Conservation (phyloP, 2,888 invertebrate species). For the Brachyptera putata region DNA sequence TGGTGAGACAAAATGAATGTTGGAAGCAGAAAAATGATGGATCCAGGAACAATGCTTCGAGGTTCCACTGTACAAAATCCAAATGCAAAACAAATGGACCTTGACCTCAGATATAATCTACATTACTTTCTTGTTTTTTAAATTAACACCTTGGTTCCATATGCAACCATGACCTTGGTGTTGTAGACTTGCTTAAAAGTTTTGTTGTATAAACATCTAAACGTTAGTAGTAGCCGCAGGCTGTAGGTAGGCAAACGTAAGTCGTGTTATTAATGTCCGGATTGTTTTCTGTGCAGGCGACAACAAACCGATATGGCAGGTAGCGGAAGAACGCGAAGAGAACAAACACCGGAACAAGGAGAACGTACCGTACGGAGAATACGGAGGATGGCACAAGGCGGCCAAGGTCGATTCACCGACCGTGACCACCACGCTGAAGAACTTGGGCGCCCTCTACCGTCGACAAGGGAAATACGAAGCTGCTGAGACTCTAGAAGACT, state of each 20-base stretch:
- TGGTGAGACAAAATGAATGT: too few relatives aligned
- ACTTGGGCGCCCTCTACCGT: conserved; percentile 95
- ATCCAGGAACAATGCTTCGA: too few relatives aligned
- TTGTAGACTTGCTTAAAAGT: too few relatives aligned
- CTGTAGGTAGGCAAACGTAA: conserved; percentile 20
- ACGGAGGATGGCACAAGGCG: conserved; percentile 95
- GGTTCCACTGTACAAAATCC: too few relatives aligned
- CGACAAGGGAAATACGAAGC: conserved; percentile 99
- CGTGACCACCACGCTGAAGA: conserved; percentile 96
- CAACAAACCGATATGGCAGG: conserved; percentile 86
- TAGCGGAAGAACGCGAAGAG: conserved; percentile 97
- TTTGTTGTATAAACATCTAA: too few relatives aligned
- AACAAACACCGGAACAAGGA: conserved; percentile 87
- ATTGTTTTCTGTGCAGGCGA: conserved; percentile 55
- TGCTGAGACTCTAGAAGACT: conserved; percentile 97
- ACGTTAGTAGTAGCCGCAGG: too few relatives aligned
- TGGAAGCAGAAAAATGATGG: too few relatives aligned
- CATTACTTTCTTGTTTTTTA: too few relatives aligned
- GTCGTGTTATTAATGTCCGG: conserved; percentile 16
- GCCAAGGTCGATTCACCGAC: conserved; percentile 97
- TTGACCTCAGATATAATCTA: too few relatives aligned
- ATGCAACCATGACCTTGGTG: too few relatives aligned
- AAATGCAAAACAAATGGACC: too few relatives aligned
- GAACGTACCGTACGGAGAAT: conserved; percentile 82
- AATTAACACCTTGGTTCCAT: too few relatives aligned